Evolutionary conservation across 2,888 invertebrate genomes (phyloP).

Genomic region (Hetaerina titia): DNA sequence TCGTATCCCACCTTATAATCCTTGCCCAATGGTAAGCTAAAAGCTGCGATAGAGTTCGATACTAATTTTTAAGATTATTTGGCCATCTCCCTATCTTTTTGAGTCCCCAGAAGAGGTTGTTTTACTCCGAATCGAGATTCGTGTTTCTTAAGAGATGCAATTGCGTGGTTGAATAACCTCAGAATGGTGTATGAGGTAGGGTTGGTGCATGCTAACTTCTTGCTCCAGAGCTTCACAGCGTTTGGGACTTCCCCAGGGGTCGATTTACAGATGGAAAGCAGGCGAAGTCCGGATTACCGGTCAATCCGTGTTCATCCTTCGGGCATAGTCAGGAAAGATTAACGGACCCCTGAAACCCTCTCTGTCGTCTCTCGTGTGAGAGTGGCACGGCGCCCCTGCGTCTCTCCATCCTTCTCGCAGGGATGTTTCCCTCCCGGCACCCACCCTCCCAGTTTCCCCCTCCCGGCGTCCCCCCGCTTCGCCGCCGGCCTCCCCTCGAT

Average conservation of each 20-base stretch:
- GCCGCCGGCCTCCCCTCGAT: not conserved
- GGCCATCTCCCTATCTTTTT: no score
- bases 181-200: no score
- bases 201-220: not conserved
- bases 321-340: not conserved
- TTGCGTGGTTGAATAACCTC: no score
- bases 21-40: no score
- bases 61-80: no score
- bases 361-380: not conserved
- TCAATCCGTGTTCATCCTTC: conserved; percentile 6
- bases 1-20: no score
- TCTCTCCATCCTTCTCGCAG: not conserved
- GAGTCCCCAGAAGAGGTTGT: no score
- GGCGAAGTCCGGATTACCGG: not conserved
- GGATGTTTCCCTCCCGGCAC: no score
- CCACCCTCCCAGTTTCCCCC: not conserved
- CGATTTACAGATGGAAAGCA: not conserved
- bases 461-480: not conserved
- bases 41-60: no score
- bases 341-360: not conserved
- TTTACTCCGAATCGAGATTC: no score
- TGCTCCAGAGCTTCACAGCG: not conserved
- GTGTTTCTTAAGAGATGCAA: no score
- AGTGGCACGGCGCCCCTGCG: not conserved
- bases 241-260: not conserved